Percentiles rank a stretch among this genome's conserved stretches.
Conservation (phyloP, 2,888 invertebrate species). For the Pharmacophagus antenor region DNA sequence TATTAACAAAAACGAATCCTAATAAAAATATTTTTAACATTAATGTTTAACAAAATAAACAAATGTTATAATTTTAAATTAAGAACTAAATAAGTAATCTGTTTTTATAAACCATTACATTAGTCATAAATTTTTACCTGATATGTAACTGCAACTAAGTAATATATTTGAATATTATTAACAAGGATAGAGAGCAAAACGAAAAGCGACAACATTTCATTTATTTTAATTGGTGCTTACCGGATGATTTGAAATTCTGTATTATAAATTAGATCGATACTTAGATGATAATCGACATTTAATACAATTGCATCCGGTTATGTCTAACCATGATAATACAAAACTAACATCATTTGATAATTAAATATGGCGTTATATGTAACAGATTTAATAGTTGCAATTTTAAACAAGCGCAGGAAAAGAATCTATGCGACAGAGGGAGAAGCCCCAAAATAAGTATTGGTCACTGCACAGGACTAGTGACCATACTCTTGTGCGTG, state of each 20-base stretch:
- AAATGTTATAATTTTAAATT: neutral
- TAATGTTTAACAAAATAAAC: neutral
- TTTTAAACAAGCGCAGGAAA: constrained; percentile 30
- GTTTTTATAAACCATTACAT: neutral
- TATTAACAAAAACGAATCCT: no score
- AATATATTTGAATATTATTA: no score
- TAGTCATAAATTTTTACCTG: no score
- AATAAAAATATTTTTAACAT: neutral
- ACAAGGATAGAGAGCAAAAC: no score
- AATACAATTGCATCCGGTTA: neutral
- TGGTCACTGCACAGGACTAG: constrained; percentile 99
- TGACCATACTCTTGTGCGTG: constrained; percentile 97
- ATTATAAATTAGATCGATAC: neutral
- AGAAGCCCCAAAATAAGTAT: constrained; percentile 95
- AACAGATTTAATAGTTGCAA: constrained; percentile 32
- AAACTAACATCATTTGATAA: neutral
- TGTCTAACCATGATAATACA: neutral
- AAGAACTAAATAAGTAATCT: no score
- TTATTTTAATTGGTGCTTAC: no score
- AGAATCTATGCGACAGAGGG: constrained; percentile 35
- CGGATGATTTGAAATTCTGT: no score
- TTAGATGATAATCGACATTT: neutral
- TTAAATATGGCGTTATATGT: constrained; percentile 23
- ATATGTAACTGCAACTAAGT: neutral
- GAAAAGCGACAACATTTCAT: no score